A percentile compares a stretch with the other conserved stretches of the same genome.
Evolutionary conservation across 2,113 vertebrate species (phyloP).

Genomic region (Zingel zingel): DNA sequence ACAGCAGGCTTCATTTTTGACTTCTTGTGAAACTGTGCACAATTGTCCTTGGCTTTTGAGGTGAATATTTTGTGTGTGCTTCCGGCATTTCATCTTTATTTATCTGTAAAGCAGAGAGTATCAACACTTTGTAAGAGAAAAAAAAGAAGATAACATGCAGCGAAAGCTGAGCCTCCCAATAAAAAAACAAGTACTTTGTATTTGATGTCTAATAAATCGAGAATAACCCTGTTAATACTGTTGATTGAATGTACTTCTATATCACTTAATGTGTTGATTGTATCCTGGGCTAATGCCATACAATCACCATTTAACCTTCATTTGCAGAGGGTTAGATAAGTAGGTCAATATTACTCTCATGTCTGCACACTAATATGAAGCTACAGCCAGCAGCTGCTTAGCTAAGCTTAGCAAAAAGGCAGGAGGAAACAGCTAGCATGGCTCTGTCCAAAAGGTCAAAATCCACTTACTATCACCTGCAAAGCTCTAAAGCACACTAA

Average conservation of each 20-base stretch:
- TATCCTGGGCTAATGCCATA: not conserved
- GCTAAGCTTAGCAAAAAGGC: not conserved
- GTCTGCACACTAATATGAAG: not conserved
- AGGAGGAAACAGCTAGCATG: not conserved
- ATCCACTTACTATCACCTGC: not conserved
- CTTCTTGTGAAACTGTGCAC: not conserved
- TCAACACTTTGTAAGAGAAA: not conserved
- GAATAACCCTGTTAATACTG: slow-evolving; percentile 8
- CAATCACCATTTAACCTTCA: not conserved
- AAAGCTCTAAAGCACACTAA: not conserved
- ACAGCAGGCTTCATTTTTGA: not conserved
- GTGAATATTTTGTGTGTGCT: not conserved
- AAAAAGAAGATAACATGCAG: not conserved
- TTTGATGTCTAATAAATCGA: not conserved
- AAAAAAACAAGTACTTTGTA: not conserved
- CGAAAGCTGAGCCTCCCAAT: not conserved
- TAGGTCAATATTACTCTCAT: slow-evolving; percentile 2
- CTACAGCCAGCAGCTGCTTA: not conserved
- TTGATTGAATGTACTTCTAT: not conserved
- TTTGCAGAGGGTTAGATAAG: not conserved
- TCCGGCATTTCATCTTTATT: slow-evolving; percentile 1
- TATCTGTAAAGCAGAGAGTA: not conserved
- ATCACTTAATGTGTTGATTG: slow-evolving; percentile 17
- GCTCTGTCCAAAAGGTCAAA: not conserved
- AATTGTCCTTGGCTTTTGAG: not conserved